Conservation (phyloP, 1,140 invertebrate genomes). For the Lepidotrigona ventralis region DNA sequence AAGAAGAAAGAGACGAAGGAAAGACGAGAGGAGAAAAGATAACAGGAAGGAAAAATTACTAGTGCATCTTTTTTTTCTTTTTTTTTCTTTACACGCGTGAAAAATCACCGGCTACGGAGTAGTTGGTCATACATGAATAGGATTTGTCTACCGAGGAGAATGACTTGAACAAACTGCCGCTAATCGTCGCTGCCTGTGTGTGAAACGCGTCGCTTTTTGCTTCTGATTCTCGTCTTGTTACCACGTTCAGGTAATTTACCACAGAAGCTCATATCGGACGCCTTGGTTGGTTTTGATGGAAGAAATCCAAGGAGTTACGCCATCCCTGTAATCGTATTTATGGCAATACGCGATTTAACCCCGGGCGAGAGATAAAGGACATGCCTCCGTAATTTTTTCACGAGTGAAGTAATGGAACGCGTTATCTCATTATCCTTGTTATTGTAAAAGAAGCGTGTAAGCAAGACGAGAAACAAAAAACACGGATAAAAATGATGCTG, state of each 20-base stretch:
- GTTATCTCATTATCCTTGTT: not conserved
- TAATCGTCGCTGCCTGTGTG: conserved; percentile 30
- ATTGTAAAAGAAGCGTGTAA: not conserved
- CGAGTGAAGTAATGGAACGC: not conserved
- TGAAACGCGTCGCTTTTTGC: conserved; percentile 19
- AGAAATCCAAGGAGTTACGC: not conserved
- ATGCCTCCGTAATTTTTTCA: not conserved
- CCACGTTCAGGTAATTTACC: not conserved
- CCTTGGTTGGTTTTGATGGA: not conserved
- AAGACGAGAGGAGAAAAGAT: too few species aligned
- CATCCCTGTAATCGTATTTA: conserved; percentile 1
- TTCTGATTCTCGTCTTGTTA: conserved; percentile 6
- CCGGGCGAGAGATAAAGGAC: not conserved
- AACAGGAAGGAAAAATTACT: too few species aligned
- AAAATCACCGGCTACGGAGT: conserved; percentile 22
- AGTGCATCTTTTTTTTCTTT: conserved; percentile 10
- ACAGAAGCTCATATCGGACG: not conserved
- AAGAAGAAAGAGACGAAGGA: conserved; percentile 6
- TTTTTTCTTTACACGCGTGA: conserved; percentile 20
- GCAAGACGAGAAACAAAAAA: not conserved
- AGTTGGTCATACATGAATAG: conserved; percentile 18
- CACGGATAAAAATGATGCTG: not conserved
- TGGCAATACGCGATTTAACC: conserved; percentile 1
- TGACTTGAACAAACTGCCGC: conserved; percentile 12
- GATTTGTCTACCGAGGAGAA: not conserved